These are phyloP conservation scores for Cyphomyrmex costatus DNA, from an alignment of 1,140 invertebrate genomes.

Conservation along the genomic window DNA sequence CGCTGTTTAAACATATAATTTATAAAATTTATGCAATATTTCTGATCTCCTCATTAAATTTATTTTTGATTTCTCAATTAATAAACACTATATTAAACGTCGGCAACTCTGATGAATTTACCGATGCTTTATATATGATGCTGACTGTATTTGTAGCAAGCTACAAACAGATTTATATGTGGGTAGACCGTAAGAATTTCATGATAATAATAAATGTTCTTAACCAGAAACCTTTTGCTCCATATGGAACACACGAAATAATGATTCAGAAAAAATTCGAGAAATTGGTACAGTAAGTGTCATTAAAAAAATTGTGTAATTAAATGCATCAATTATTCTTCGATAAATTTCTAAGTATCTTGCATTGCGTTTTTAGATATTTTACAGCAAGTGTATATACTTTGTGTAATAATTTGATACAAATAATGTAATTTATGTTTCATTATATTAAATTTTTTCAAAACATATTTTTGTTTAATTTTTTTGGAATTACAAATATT, in stretches of 20 bases:
- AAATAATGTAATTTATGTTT: background rate
- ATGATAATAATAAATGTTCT: slow-evolving; percentile 47
- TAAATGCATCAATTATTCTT: background rate
- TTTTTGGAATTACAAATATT: background rate
- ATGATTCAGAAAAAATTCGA: slow-evolving; percentile 69
- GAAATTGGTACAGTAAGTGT: slow-evolving; percentile 61
- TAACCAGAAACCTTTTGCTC: slow-evolving; percentile 43
- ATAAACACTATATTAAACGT: slow-evolving; percentile 48
- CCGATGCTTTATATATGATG: slow-evolving; percentile 60
- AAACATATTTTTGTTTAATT: background rate
- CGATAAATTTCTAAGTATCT: background rate
- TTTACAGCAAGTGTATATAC: background rate
- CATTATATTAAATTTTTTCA: background rate
- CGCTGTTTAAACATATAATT: slow-evolving; percentile 30
- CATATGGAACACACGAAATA: slow-evolving; percentile 55
- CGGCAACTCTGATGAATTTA: slow-evolving; percentile 56
- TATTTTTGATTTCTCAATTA: slow-evolving; percentile 58
- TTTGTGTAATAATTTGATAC: background rate
- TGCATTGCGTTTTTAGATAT: background rate
- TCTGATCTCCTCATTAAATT: background rate
- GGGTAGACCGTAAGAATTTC: slow-evolving; percentile 53
- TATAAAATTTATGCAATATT: slow-evolving; percentile 38
- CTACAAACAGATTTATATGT: slow-evolving; percentile 65
- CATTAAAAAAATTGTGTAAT: background rate
- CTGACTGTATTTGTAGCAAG: slow-evolving; percentile 17